Evolutionary conservation across 37 sponge, comb jelly and placozoan genomes (phyloP), one percentile per base, ranked within the genome.

Genomic region (Aphrocallistes beatrix): DNA sequence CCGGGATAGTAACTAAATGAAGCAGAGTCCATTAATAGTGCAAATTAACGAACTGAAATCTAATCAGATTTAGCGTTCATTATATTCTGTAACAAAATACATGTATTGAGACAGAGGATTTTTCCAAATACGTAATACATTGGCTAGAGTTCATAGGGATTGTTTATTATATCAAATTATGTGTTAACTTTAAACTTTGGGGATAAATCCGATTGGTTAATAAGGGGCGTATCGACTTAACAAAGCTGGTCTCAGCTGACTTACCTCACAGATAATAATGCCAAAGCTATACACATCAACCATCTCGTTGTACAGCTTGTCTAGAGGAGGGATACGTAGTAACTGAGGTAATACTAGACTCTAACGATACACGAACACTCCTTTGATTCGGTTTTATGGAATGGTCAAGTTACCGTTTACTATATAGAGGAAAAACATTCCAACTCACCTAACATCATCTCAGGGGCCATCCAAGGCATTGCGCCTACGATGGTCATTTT

Each of bases 381-480:
- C 49, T 47, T 21, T 47, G 13, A 17, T 47, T 47, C 17, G 49
- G 49, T 13, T n/a, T n/a, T n/a, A 47, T 47, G 49, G 49, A 47
- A 21, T 47, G 49, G 17, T 47, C 17, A 13, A 47, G 17, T 47
- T 21, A 47, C 13, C 17, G 49, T 17, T 47, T n/a, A n/a, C n/a
- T n/a, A n/a, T n/a, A n/a, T n/a, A n/a, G n/a, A n/a, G n/a, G n/a
- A n/a, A n/a, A n/a, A n/a, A n/a, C n/a, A n/a, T n/a, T n/a, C n/a
- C n/a, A 42, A 38, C 85, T 89, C 86, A 69, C 95, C 95, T 47
- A 85, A 86, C 84, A 94, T 81, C 95, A 94, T 94, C 81, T 94
- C 95, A 51, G 95, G 95, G 1, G 95, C 95, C 95, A 94, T 94
- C 95, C 95, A 94, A 88, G 89, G 91, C 19, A 93, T 90, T 23